Evolutionary conservation across 2,888 invertebrate genomes (phyloP).

Genomic region (Mythimna pallens): DNA sequence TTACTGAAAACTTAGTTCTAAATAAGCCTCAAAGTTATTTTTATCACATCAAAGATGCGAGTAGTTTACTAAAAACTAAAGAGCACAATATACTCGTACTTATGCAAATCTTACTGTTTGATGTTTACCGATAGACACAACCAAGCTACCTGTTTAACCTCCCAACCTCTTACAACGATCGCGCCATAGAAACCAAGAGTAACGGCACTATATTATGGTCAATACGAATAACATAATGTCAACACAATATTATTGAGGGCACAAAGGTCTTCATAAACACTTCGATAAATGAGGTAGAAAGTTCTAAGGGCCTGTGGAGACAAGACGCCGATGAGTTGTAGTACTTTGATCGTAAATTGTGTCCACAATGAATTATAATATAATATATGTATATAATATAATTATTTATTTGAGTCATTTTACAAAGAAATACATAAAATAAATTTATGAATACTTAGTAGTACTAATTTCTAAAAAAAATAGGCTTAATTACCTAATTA

Average conservation of each 20-base stretch:
- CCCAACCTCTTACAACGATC: conserved; percentile 27
- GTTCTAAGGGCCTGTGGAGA: conserved; percentile 29
- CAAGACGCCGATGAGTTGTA: not conserved
- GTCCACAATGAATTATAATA: too few relatives aligned
- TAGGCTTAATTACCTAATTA: too few relatives aligned
- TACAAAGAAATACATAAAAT: too few relatives aligned
- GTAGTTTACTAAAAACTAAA: not conserved
- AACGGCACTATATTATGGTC: conserved; percentile 43
- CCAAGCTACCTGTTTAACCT: conserved; percentile 46
- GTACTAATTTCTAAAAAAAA: too few relatives aligned
- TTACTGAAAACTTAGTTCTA: too few relatives aligned
- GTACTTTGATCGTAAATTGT: not conserved
- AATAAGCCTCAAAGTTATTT: not conserved
- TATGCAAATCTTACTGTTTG: conserved; percentile 18
- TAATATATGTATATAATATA: too few relatives aligned
- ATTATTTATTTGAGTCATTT: too few relatives aligned
- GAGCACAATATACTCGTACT: not conserved
- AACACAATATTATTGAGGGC: conserved; percentile 50
- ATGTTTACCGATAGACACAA: conserved; percentile 11
- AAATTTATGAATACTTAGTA: too few relatives aligned
- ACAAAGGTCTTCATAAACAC: conserved; percentile 44
- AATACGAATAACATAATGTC: conserved; percentile 45
- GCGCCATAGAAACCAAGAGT: conserved; percentile 33
- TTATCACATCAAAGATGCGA: not conserved
- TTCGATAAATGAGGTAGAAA: conserved; percentile 43